Conservation (phyloP, 2,797 vertebrate genomes). For the Heliangelus exortis region DNA sequence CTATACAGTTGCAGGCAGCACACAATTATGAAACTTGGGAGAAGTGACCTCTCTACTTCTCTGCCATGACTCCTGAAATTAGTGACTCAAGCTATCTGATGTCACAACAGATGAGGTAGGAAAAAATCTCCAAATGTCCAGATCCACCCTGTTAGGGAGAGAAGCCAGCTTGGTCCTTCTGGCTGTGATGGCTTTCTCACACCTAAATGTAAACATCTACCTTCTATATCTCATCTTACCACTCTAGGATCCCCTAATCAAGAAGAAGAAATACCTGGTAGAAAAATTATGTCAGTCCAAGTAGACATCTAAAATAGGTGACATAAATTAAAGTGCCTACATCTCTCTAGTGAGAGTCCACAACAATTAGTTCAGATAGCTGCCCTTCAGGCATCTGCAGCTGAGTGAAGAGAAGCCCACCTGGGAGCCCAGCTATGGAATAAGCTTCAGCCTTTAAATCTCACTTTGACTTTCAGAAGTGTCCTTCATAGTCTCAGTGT, state of each 20-base stretch:
- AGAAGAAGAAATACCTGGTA: not conserved
- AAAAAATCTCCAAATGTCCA: not conserved
- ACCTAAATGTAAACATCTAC: not conserved
- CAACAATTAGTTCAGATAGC: not conserved
- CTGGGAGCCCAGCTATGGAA: not conserved
- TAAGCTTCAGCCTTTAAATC: not conserved
- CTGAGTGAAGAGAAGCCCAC: not conserved
- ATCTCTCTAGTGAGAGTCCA: not conserved
- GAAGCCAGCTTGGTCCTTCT: not conserved
- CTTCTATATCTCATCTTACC: not conserved
- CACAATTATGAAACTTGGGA: not conserved
- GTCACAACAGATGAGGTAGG: not conserved
- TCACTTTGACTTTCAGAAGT: not conserved
- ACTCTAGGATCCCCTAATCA: not conserved
- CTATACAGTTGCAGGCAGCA: not conserved
- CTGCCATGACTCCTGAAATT: not conserved
- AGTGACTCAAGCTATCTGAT: constrained; percentile 6
- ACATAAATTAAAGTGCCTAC: not conserved
- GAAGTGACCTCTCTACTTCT: not conserved
- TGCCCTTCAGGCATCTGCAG: constrained; percentile 3
- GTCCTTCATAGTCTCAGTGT: not conserved
- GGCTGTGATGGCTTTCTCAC: not conserved
- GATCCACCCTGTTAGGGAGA: not conserved
- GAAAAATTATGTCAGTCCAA: not conserved
- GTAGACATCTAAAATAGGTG: not conserved